These are phyloP conservation scores for Anorthoa munda DNA, from an alignment of 2,888 invertebrate species.

Conservation along the genomic window DNA sequence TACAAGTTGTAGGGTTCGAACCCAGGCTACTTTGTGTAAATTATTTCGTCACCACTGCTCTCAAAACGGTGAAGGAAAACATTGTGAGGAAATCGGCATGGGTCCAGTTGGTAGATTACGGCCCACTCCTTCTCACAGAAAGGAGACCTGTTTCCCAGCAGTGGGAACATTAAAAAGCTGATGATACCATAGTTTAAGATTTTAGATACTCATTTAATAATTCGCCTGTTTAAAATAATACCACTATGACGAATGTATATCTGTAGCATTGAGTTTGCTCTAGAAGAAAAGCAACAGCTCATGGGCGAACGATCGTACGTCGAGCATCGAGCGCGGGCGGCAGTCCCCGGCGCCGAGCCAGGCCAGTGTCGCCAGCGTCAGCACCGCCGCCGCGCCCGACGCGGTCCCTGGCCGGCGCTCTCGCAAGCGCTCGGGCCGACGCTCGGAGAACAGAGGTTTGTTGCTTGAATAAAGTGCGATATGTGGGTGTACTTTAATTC, in stretches of 20 bases:
- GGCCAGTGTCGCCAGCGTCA: constrained; percentile 60
- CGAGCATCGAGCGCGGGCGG: constrained; percentile 81
- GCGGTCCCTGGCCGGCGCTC: constrained; percentile 67
- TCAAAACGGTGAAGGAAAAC: too few species aligned
- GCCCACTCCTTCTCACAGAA: too few species aligned
- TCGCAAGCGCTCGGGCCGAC: constrained; percentile 71
- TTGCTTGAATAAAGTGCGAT: background rate
- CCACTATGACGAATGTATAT: constrained; percentile 1
- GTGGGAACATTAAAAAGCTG: too few species aligned
- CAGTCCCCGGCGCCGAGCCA: constrained; percentile 76
- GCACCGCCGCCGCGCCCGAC: constrained; percentile 52
- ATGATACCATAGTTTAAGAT: background rate
- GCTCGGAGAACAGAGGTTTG: constrained; percentile 45
- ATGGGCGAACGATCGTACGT: constrained; percentile 78
- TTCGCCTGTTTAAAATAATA: background rate
- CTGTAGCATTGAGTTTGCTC: constrained; percentile 40
- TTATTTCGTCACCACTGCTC: too few species aligned
- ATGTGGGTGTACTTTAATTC: too few species aligned
- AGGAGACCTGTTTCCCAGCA: too few species aligned
- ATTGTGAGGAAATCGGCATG: too few species aligned
- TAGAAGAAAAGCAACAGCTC: constrained; percentile 81
- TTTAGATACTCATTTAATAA: background rate
- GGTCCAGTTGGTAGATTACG: too few species aligned
- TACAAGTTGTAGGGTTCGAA: too few species aligned
- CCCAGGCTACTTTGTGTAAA: too few species aligned